These are phyloP conservation scores for Sapajus apella DNA, from an alignment of 2,113 vertebrate species.

Conservation along the genomic window DNA sequence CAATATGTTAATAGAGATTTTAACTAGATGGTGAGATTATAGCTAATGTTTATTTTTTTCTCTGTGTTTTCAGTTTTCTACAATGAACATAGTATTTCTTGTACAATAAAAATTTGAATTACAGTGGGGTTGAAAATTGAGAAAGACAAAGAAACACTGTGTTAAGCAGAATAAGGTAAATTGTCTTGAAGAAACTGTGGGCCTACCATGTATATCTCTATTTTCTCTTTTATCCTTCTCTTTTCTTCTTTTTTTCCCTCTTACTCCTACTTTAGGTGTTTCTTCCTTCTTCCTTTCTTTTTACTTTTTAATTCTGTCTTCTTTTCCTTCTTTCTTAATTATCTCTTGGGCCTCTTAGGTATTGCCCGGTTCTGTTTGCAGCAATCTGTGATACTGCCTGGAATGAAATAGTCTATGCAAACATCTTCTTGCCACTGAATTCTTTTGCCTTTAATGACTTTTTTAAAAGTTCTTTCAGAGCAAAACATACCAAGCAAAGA, in stretches of 20 bases:
- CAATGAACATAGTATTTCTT: not conserved
- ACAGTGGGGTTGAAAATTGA: constrained; percentile 12
- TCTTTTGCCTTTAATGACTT: constrained; percentile 9
- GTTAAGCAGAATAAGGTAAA: not conserved
- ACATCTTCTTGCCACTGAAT: not conserved
- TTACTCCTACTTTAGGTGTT: not conserved
- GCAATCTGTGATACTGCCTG: not conserved
- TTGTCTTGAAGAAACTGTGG: not conserved
- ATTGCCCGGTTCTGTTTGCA: not conserved
- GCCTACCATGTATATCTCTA: not conserved
- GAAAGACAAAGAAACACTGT: not conserved
- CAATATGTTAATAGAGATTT: constrained; percentile 17
- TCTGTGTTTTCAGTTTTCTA: constrained; percentile 23
- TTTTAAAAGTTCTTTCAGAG: not conserved
- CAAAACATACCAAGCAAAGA: constrained; percentile 38
- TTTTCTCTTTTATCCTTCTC: not conserved
- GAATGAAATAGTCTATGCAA: constrained; percentile 25
- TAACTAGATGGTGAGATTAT: not conserved
- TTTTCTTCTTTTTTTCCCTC: not conserved
- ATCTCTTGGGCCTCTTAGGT: not conserved
- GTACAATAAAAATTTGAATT: constrained; percentile 1
- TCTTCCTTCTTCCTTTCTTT: not conserved
- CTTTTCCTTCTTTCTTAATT: constrained; percentile 22
- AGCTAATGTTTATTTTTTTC: not conserved
- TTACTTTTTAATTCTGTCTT: not conserved